A percentile compares a stretch with the other conserved stretches of the same genome.
These are phyloP conservation scores for Micoletzkya japonica DNA, from an alignment of 2,888 invertebrate genomes.

Conservation along the genomic window DNA sequence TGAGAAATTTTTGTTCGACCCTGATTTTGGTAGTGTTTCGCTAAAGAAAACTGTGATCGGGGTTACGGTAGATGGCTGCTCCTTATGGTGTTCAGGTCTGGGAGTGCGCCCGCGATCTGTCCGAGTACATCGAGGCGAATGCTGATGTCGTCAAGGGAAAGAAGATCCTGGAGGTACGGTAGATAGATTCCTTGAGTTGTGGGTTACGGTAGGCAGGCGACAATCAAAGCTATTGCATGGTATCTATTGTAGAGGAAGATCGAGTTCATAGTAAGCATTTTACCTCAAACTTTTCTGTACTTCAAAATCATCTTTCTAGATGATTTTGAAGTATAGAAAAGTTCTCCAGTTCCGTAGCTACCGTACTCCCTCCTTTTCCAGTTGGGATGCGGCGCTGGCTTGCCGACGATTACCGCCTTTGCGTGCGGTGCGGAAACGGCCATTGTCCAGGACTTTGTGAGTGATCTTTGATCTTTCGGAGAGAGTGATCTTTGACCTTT, in stretches of 20 bases:
- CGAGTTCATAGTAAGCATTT: no score
- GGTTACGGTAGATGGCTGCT: no score
- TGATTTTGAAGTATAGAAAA: no score
- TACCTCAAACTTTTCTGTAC: no score
- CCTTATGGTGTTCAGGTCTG: conserved; percentile 68
- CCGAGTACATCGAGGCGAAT: conserved; percentile 71
- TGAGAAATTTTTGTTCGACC: not conserved
- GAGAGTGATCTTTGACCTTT: not conserved
- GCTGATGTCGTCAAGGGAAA: conserved; percentile 66
- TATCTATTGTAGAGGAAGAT: no score
- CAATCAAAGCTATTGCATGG: no score
- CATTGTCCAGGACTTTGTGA: conserved; percentile 92
- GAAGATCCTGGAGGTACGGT: conserved; percentile 74
- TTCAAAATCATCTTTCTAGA: no score
- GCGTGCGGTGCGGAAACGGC: conserved; percentile 73
- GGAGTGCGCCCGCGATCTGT: conserved; percentile 87
- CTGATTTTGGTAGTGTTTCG: no score
- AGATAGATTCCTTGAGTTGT: not conserved
- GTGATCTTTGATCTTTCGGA: conserved; percentile 61
- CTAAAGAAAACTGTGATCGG: no score
- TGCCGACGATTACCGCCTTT: conserved; percentile 81
- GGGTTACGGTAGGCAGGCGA: not conserved
- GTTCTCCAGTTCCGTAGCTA: no score
- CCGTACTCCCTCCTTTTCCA: no score
- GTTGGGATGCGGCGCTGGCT: conserved; percentile 88